These are phyloP conservation scores for Corticium candelabrum DNA, from an alignment of 37 sponge, comb jelly and placozoan species.

Conservation along the genomic window DNA sequence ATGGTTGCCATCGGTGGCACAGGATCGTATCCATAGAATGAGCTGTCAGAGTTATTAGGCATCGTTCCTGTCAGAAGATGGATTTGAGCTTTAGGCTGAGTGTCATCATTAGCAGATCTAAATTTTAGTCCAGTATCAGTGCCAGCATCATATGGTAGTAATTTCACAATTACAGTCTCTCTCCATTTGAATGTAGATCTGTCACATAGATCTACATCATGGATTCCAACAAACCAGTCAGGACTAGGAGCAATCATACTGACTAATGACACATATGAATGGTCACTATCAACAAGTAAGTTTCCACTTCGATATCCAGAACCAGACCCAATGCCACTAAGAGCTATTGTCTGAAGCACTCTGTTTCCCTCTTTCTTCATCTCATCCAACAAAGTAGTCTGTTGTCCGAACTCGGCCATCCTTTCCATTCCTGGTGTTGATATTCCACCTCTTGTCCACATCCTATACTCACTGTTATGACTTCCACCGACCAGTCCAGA, in stretches of 20 bases:
- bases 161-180: neutral
- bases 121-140: neutral
- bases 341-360: neutral
- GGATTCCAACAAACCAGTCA: slow-evolving; percentile 8
- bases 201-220: neutral
- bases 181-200: neutral
- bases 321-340: neutral
- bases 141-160: neutral
- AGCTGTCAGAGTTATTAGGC: neutral
- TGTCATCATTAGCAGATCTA: neutral
- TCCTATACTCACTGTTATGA: neutral
- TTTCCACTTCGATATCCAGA: neutral
- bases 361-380: neutral
- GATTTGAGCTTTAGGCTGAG: neutral
- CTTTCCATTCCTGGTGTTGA: neutral
- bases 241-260: slow-evolving; percentile 10
- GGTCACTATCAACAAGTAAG: neutral
- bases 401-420: neutral
- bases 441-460: neutral
- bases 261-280: neutral
- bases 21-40: neutral
- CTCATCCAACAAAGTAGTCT: neutral
- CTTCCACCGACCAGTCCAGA: neutral
- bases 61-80: neutral
- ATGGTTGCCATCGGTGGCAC: neutral